These are phyloP conservation scores for Listrodromus nycthemerus DNA, from an alignment of 2,888 invertebrate species.

Conservation along the genomic window DNA sequence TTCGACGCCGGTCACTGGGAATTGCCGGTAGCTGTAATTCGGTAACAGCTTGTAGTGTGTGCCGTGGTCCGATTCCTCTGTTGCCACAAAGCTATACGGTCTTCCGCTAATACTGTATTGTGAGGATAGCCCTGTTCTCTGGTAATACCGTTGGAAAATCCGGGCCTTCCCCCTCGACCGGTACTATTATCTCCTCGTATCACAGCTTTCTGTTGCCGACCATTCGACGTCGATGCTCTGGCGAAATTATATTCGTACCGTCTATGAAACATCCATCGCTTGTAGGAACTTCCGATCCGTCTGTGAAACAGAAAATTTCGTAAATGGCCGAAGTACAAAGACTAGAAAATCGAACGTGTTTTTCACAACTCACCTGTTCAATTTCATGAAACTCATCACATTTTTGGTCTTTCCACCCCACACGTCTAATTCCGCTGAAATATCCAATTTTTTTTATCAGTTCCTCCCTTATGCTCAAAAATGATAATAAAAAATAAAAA, in stretches of 20 bases:
- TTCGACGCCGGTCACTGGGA: slow-evolving; percentile 67
- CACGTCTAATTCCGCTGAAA: no score
- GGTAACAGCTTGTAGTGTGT: slow-evolving; percentile 78
- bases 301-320: no score
- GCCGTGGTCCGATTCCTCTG: slow-evolving; percentile 55
- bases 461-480: no score
- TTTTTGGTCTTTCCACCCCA: no score
- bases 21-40: slow-evolving; percentile 74
- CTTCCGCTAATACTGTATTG: slow-evolving; percentile 10
- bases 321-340: no score
- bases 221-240: neutral
- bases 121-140: slow-evolving; percentile 15
- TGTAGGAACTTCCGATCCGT: no score
- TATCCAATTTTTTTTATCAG: no score
- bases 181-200: slow-evolving; percentile 56
- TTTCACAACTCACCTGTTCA: no score
- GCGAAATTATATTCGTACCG: neutral
- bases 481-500: no score
- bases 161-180: neutral
- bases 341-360: no score
- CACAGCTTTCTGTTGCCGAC: slow-evolving; percentile 38
- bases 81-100: slow-evolving; percentile 29
- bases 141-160: slow-evolving; percentile 32
- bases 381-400: no score
- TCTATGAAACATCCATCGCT: slow-evolving; percentile 11